Conservation (phyloP, 2,888 invertebrate species). For the Lapara coniferarum region DNA sequence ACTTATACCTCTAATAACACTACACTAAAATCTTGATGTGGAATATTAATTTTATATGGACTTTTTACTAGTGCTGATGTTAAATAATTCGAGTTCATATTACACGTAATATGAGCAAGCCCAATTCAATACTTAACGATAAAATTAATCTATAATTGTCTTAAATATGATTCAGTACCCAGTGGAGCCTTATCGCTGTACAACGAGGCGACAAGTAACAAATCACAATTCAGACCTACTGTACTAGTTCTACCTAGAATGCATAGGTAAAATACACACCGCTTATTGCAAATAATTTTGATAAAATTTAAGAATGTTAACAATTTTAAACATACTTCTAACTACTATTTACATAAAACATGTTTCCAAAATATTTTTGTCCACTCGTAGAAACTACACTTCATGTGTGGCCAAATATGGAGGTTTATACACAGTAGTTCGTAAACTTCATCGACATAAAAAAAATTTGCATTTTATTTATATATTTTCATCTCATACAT, state of each 20-base stretch:
- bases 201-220: constrained; percentile 16
- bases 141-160: constrained; percentile 12
- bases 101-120: constrained; percentile 11
- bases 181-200: background rate
- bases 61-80: constrained; percentile 14
- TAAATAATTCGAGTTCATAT: constrained; percentile 12
- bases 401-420: constrained; percentile 13
- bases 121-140: constrained; percentile 10
- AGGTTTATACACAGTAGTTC: constrained; percentile 5
- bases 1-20: constrained; percentile 12
- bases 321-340: constrained; percentile 67
- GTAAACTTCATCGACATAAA: constrained; percentile 21
- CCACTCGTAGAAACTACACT: constrained; percentile 18
- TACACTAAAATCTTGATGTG: constrained; percentile 8
- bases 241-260: constrained; percentile 31
- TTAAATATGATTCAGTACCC: constrained; percentile 13
- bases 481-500: constrained; percentile 13
- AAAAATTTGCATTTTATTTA: constrained; percentile 12
- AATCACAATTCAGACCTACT: constrained; percentile 17
- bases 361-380: constrained; percentile 61
- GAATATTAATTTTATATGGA: constrained; percentile 13
- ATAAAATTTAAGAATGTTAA: constrained; percentile 70
- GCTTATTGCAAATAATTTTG: constrained; percentile 50
- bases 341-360: constrained; percentile 73
- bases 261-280: constrained; percentile 33